phyloP scores from a whole-genome alignment of 2,797 vertebrate species.

The Tragopan temminckii region DNA sequence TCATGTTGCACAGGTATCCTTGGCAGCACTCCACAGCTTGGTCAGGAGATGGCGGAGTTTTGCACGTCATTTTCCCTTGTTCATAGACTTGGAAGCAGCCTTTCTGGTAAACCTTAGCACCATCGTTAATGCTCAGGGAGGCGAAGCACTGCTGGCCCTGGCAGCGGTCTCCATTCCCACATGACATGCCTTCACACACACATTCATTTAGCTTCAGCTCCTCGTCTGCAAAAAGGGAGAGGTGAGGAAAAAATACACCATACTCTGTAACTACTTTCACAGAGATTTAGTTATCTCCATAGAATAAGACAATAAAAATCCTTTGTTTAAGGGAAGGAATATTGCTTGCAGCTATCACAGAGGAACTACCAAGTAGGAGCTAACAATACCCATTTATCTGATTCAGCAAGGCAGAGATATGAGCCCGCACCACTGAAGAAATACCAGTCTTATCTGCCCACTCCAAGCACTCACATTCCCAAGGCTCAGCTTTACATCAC shows the following conservation, averaged over 20 bases:
- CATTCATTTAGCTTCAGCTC: slow-evolving; percentile 86
- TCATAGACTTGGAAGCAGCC: slow-evolving; percentile 96
- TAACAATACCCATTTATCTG: background rate
- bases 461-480: background rate
- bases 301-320: background rate
- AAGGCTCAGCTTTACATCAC: background rate
- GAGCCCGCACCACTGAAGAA: background rate
- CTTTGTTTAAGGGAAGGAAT: background rate
- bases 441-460: background rate
- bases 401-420: background rate
- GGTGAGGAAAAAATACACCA: background rate
- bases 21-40: slow-evolving; percentile 96
- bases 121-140: slow-evolving; percentile 88
- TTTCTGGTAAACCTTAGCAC: slow-evolving; percentile 90
- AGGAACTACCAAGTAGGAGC: background rate
- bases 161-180: slow-evolving; percentile 89
- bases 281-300: background rate
- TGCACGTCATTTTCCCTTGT: slow-evolving; percentile 95
- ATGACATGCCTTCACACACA: slow-evolving; percentile 93
- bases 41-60: slow-evolving; percentile 93
- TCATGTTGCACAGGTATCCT: slow-evolving; percentile 94
- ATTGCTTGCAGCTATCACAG: background rate
- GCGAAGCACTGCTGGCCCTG: slow-evolving; percentile 94
- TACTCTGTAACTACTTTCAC: background rate
- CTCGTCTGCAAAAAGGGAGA: slow-evolving; percentile 81